Evolutionary conservation across 2,797 vertebrate genomes (phyloP).

Genomic region (Urocyon cinereoargenteus): DNA sequence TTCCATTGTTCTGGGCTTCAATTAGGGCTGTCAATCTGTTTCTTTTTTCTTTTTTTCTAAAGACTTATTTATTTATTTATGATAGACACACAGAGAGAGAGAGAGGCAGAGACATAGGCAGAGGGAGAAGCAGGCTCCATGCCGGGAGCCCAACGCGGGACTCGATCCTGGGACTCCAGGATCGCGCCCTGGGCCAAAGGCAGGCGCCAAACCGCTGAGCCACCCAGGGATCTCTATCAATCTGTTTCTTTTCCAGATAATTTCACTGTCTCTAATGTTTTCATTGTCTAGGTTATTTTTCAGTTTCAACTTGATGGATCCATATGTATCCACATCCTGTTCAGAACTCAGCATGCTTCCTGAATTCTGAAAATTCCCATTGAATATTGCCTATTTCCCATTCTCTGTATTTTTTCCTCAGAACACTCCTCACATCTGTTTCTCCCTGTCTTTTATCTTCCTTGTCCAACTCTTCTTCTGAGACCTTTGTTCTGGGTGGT

Average conservation of each 20-base stretch:
- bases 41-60: no score
- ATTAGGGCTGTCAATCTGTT: neutral
- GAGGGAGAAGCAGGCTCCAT: no score
- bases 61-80: no score
- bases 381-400: neutral
- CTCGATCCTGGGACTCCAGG: no score
- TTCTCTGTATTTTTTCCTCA: neutral
- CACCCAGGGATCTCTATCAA: no score
- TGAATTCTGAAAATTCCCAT: neutral
- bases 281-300: conserved; percentile 43
- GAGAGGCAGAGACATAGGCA: no score
- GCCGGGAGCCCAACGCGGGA: no score
- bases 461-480: neutral
- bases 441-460: neutral
- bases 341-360: neutral
- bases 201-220: no score
- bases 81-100: no score
- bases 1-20: neutral
- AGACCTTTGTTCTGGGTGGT: neutral
- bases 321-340: neutral
- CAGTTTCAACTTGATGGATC: neutral
- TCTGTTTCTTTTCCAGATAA: neutral
- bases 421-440: neutral
- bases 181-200: no score
- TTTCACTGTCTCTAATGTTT: conserved; percentile 13